Evolutionary conservation across 2,797 vertebrate species (phyloP).

Genomic region (Knipowitschia caucasica): DNA sequence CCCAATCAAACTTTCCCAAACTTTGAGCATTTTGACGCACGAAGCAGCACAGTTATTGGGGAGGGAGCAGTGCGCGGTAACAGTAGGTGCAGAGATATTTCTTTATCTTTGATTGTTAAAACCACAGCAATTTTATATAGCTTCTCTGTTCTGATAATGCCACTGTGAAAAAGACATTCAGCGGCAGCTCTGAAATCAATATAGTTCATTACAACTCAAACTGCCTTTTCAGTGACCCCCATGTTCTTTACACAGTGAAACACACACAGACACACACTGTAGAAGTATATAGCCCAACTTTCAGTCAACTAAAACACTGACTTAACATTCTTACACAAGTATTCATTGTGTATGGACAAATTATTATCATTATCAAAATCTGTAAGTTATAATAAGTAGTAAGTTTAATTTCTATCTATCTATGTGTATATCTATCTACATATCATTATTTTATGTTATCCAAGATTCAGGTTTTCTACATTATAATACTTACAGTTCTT

Average conservation of each 20-base stretch:
- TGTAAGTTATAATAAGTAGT: too few relatives aligned
- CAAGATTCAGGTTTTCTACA: neutral
- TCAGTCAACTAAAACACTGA: constrained; percentile 7
- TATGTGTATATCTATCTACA: too few relatives aligned
- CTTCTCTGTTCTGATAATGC: constrained; percentile 77
- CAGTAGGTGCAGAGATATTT: constrained; percentile 71
- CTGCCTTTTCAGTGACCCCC: constrained; percentile 71
- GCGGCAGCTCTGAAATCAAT: constrained; percentile 81
- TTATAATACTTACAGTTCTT: neutral
- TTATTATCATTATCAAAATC: too few relatives aligned
- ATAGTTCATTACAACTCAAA: constrained; percentile 80
- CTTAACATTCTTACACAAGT: constrained; percentile 9
- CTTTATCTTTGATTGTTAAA: constrained; percentile 80
- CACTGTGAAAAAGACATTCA: constrained; percentile 73
- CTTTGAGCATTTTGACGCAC: constrained; percentile 65
- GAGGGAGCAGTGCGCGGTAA: constrained; percentile 48
- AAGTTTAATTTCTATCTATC: too few relatives aligned
- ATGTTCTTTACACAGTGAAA: constrained; percentile 43
- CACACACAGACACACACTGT: constrained; percentile 20
- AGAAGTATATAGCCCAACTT: constrained; percentile 20
- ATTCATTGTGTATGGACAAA: too few relatives aligned
- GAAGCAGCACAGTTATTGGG: constrained; percentile 36
- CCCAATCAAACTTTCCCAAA: constrained; percentile 77
- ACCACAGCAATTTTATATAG: constrained; percentile 80
- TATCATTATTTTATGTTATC: neutral